Percentiles rank a stretch among this genome's conserved stretches.
phyloP scores from a whole-genome alignment of 2,113 vertebrate species.

The Pachycephala philippinensis region DNA sequence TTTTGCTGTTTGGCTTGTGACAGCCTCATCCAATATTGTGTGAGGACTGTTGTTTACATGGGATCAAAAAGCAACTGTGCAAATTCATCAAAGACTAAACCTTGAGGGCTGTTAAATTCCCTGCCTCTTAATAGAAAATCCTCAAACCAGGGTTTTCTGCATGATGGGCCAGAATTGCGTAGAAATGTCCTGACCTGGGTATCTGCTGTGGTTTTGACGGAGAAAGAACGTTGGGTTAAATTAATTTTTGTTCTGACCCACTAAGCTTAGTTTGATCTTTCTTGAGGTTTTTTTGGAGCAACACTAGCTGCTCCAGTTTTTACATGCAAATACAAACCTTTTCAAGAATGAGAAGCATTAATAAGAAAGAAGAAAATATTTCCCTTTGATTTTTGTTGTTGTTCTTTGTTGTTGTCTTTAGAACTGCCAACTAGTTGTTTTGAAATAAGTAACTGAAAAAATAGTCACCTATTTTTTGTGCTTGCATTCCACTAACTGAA shows the following conservation, averaged over 20 bases:
- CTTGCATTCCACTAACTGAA: not conserved
- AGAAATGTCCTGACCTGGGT: not conserved
- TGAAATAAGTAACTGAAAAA: not conserved
- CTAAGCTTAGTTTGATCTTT: not conserved
- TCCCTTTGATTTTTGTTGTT: not conserved
- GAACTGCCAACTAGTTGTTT: not conserved
- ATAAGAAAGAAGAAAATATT: rapidly evolving
- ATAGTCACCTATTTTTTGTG: not conserved
- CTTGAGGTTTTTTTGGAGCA: not conserved
- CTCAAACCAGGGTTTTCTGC: not conserved
- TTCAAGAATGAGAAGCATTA: not conserved
- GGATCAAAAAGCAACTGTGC: not conserved
- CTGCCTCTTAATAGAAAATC: not conserved
- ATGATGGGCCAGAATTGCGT: not conserved
- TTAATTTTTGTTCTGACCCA: not conserved
- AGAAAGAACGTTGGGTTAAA: not conserved
- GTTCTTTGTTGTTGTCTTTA: not conserved
- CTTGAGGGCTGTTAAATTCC: not conserved
- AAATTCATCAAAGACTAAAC: not conserved
- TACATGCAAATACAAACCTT: not conserved
- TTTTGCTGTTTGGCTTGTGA: not conserved
- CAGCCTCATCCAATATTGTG: not conserved
- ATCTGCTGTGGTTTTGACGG: not conserved
- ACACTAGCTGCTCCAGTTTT: not conserved
- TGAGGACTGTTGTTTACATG: not conserved